Evolutionary conservation across 2,888 invertebrate species (phyloP), one percentile per base, ranked within the genome.

Genomic region (Conomelus anceps): DNA sequence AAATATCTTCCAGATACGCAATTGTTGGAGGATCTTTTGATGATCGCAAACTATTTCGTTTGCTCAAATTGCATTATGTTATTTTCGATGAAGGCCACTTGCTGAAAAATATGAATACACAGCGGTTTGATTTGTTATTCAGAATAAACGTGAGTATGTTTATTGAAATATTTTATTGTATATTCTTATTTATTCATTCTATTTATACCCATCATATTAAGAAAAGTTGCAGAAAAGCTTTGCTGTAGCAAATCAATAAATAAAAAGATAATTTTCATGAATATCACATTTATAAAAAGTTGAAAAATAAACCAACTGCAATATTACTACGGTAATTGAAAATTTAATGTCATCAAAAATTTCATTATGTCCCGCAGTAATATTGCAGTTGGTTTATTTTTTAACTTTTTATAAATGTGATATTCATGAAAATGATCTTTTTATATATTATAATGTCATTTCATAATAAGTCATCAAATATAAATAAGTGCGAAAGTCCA

Each of bases 11-110:
- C 91, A 94, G 94, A 7, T 95, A 95, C 93, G 96, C 96, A 91
- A 96, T 98, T 94, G 96, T 98, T 23, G 96, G 96, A 91, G 98
- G 97, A 91, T 97, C 96, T 90, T 96, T 97, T 0, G 99, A 99
- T 92, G 97, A 97, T 92, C 96, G 98, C 90, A 97, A 98, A 93
- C 96, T 97, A 94, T 97, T 99, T 93, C 96, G 98, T 90, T 97
- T 98, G 63, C 97, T 97, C 90, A 95, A 96, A 86, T 96, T 99
- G 93, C 96, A 98, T 93, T 99, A 99, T 93, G 98, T 98, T 0
- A 95, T 99, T 23, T 99, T 99, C 93, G 99, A 99, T 93, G 99
- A 99, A 93, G 99, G 98, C 0, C 99, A 99, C 93, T 98, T 99
- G 98, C 94, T 99, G 41, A 99, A 99, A 93, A 99, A 99, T 93